Conservation (phyloP, 2,797 vertebrate genomes). For the Alosa sapidissima region DNA sequence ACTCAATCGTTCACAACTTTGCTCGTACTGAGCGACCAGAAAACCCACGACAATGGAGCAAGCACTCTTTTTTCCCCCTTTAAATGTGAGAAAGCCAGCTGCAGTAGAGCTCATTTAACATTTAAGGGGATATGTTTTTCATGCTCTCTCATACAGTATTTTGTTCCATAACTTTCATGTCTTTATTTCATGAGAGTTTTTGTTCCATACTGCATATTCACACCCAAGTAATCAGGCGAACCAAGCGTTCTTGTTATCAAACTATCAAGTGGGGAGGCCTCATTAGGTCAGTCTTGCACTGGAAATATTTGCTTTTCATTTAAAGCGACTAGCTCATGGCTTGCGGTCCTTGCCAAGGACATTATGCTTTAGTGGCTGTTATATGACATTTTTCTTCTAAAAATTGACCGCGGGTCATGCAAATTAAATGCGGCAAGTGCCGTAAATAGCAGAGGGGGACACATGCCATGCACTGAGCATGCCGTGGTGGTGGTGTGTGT, state of each 20-base stretch:
- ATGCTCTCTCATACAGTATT: constrained; percentile 10
- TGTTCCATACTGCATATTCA: constrained; percentile 15
- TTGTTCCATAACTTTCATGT: constrained; percentile 23
- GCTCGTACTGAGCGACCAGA: constrained; percentile 63
- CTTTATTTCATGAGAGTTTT: constrained; percentile 16
- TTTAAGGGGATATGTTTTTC: constrained; percentile 11
- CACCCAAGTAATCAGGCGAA: not conserved
- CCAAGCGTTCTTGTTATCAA: constrained; percentile 15
- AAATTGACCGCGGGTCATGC: constrained; percentile 43
- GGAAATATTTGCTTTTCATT: constrained; percentile 57
- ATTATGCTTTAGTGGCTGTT: constrained; percentile 58
- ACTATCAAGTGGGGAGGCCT: constrained; percentile 38
- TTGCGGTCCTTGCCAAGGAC: constrained; percentile 46
- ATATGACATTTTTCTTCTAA: constrained; percentile 54
- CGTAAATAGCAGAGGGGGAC: not conserved
- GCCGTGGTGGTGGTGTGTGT: not conserved
- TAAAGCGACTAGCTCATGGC: constrained; percentile 45
- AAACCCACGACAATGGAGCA: constrained; percentile 43
- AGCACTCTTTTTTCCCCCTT: not conserved
- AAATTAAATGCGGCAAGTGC: constrained; percentile 17
- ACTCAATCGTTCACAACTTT: constrained; percentile 65
- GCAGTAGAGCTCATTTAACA: constrained; percentile 19
- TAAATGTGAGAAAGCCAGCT: not conserved
- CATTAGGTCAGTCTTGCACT: constrained; percentile 49
- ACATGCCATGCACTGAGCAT: not conserved